These are phyloP conservation scores for Micromussa lordhowensis DNA, from an alignment of 92 coral and sea anemone species.

Conservation along the genomic window DNA sequence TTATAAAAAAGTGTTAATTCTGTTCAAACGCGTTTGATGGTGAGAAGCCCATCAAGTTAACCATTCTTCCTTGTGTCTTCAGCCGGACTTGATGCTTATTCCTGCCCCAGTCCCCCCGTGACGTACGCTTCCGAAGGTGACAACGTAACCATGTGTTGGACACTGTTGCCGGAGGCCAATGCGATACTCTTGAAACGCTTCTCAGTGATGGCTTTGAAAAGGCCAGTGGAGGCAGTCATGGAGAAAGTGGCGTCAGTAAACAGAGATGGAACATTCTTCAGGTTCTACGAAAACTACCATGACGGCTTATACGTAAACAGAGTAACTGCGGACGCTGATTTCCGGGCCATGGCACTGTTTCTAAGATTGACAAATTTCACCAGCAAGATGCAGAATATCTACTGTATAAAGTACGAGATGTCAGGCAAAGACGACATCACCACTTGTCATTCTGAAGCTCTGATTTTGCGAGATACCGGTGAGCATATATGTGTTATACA, in stretches of 20 bases:
- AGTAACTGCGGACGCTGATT: not conserved
- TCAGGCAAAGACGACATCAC: not conserved
- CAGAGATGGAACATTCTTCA: not conserved
- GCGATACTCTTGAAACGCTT: not conserved
- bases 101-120: conserved; percentile 27
- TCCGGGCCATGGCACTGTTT: not conserved
- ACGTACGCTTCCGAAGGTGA: conserved; percentile 32
- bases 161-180: not conserved
- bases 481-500: not conserved
- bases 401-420: conserved; percentile 27
- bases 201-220: not conserved
- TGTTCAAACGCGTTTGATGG: too few species aligned
- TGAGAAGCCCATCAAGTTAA: too few species aligned
- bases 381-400: conserved; percentile 21
- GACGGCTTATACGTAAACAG: not conserved
- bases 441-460: conserved; percentile 16
- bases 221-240: conserved; percentile 6
- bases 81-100: conserved; percentile 1
- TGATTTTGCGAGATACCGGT: conserved; percentile 20
- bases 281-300: not conserved
- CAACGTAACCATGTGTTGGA: conserved; percentile 33
- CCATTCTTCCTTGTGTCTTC: not conserved
- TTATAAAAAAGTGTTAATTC: too few species aligned
- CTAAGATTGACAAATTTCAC: conserved; percentile 18
- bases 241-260: not conserved